These are phyloP conservation scores for Pandion haliaetus DNA, from an alignment of 2,113 vertebrate species.

Conservation along the genomic window DNA sequence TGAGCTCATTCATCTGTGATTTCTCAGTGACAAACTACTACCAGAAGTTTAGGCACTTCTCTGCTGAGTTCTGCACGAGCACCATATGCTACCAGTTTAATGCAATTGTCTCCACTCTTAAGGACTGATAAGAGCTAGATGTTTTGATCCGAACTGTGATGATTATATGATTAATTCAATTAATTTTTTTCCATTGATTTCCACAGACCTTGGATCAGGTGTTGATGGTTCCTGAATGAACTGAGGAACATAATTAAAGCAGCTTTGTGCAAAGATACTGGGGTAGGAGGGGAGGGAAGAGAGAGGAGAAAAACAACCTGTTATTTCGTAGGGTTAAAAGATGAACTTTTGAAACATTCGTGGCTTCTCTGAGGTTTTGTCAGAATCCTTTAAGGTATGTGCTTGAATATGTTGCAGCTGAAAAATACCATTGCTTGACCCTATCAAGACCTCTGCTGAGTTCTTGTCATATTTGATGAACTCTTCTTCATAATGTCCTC, in stretches of 20 bases:
- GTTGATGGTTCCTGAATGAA: background rate
- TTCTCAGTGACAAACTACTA: background rate
- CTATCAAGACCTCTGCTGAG: background rate
- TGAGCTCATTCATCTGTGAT: background rate
- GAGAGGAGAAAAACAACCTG: background rate
- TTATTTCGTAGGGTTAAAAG: background rate
- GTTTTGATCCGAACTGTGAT: background rate
- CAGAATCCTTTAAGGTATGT: background rate
- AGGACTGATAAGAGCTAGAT: background rate
- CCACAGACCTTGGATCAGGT: background rate
- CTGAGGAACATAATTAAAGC: background rate
- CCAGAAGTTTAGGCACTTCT: background rate
- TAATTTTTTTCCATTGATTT: background rate
- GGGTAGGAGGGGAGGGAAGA: background rate
- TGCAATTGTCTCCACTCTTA: background rate
- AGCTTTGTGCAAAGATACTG: background rate
- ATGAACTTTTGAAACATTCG: background rate
- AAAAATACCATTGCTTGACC: background rate
- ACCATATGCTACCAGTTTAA: background rate
- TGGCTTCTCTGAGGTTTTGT: background rate
- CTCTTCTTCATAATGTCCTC: background rate
- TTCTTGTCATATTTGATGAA: background rate
- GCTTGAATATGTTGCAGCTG: background rate
- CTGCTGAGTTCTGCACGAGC: rapidly evolving
- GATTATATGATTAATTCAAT: background rate